Base-by-base conservation (phyloP, 1,140 invertebrate genomes). In the Caenorhabditis inopinata region DNA sequence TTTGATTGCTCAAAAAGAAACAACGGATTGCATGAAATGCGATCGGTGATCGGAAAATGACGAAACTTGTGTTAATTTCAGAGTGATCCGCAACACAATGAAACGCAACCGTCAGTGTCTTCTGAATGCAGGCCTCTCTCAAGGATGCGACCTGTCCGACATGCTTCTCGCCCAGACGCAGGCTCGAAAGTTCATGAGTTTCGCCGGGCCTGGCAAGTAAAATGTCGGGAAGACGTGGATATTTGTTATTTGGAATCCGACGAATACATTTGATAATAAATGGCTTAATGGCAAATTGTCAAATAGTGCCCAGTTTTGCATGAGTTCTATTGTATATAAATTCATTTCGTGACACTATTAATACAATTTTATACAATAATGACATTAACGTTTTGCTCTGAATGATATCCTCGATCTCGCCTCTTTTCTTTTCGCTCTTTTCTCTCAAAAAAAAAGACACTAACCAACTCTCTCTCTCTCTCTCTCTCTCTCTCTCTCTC, bases 71-170 rank as follows among this genome's bases (percentile, higher is more conserved):
- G n/a, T n/a, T n/a, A 42, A 14, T 53, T 77, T 53, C 76, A 77
- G 76, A 77, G 29, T 77, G 9, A 47, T 49, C 16, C 47, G 46
- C 7, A 47, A 29, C n/a, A 78, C 47, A 21, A 53, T 81, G 62
- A 81, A 81, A 21, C 80, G 80, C 51, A 77, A 48, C 35, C 80
- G 80, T 27, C 48, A 79, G 18, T 83, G 82, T 47, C 58, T 83
- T 27, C 29, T 83, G 42, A 83, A 83, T 51, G 82, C 82, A 2
- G 82, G 82, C 38, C 79, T 83, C 38, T 81, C 79, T 16, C 82
- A 83, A 58, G 82, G 82, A 68, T 83, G 82, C 62, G 82, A 83
- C 74, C 47, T 83, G 3, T 81, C 79, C n/a, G 82, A 83, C 38
- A 62, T 82, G 7, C 49, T 68, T 12, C 77, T 46, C 42, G 21